A percentile compares a stretch with the other conserved stretches of the same genome.
These are phyloP conservation scores for Miniopterus natalensis DNA, from an alignment of 2,113 vertebrate species.

Conservation along the genomic window DNA sequence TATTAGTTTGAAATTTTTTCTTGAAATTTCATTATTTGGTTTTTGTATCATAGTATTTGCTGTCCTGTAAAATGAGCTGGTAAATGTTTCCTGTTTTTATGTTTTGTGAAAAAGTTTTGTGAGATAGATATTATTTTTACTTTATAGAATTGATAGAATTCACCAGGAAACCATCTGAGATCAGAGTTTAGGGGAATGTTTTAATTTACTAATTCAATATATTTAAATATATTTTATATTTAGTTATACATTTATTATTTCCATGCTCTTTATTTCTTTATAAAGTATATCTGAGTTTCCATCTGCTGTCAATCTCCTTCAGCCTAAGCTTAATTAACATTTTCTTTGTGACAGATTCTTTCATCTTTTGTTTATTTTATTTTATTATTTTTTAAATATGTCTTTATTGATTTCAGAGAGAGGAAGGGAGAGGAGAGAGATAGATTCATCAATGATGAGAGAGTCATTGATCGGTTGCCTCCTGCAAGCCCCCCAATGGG, in stretches of 20 bases:
- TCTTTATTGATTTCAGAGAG: too few species aligned
- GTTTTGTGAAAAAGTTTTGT: conserved; percentile 3
- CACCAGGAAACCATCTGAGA: neutral
- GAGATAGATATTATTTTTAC: neutral
- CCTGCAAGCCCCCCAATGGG: too few species aligned
- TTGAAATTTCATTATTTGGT: neutral
- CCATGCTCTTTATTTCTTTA: neutral
- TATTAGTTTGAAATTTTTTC: neutral
- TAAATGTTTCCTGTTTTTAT: neutral
- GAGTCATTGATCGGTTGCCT: too few species aligned
- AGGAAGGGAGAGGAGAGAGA: too few species aligned
- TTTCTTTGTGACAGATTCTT: conserved; percentile 15
- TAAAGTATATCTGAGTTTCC: neutral
- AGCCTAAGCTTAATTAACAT: neutral
- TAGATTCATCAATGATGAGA: too few species aligned
- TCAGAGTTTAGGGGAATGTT: neutral
- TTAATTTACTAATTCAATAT: conserved; percentile 25
- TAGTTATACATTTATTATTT: conserved; percentile 9
- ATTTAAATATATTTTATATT: conserved; percentile 16
- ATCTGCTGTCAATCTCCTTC: neutral
- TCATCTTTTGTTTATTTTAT: neutral
- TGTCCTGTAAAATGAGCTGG: neutral
- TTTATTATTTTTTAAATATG: too few species aligned
- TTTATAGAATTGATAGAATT: neutral
- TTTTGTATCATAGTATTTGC: neutral